These are phyloP conservation scores for Charina bottae DNA, from an alignment of 2,113 vertebrate species.

Conservation along the genomic window DNA sequence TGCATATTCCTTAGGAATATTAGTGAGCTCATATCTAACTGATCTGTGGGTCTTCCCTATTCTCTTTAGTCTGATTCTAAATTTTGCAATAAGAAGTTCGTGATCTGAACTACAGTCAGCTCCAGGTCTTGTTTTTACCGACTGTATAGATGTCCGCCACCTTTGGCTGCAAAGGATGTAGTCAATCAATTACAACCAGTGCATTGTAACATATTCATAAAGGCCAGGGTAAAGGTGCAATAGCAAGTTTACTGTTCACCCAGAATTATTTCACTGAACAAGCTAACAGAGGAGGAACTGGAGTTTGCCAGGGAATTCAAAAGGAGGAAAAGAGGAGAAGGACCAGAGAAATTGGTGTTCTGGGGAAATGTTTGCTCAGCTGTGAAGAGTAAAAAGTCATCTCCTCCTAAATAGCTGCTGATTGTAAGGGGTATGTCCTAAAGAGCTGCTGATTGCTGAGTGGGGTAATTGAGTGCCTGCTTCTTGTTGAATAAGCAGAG, in stretches of 20 bases:
- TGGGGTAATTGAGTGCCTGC: not conserved
- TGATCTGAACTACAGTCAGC: too few species aligned
- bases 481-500: not conserved
- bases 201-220: not conserved
- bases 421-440: not conserved
- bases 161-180: too few species aligned
- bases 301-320: not conserved
- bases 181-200: not conserved
- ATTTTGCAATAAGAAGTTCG: too few species aligned
- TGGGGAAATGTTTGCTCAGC: not conserved
- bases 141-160: too few species aligned
- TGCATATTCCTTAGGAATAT: too few species aligned
- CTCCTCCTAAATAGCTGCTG: not conserved
- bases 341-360: not conserved
- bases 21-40: too few species aligned
- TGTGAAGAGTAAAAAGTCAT: not conserved
- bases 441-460: not conserved
- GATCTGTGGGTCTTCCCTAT: too few species aligned
- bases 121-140: too few species aligned
- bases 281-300: not conserved
- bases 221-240: not conserved
- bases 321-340: not conserved
- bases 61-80: too few species aligned
- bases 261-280: not conserved
- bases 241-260: not conserved